Conservation (phyloP, 2,113 vertebrate genomes). For the Scomber scombrus region DNA sequence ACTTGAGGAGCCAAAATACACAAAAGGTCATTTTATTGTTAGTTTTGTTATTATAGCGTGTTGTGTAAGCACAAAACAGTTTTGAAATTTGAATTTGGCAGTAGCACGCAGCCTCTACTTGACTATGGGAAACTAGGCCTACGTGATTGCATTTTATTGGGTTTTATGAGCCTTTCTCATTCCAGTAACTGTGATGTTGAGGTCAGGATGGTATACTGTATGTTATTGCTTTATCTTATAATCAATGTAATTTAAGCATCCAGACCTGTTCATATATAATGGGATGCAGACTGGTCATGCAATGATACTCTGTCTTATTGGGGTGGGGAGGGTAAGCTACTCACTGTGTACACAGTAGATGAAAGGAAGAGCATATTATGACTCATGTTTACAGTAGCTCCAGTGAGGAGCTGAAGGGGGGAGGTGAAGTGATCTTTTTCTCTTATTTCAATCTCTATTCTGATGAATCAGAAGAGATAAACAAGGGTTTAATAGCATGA, state of each 20-base stretch:
- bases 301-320: slow-evolving; percentile 1
- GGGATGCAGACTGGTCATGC: slow-evolving; percentile 11
- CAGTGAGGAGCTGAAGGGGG: slow-evolving; percentile 6
- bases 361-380: slow-evolving; percentile 9
- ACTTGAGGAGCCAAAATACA: neutral
- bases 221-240: slow-evolving; percentile 42
- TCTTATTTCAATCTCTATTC: neutral
- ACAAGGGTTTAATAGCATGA: slow-evolving; percentile 2
- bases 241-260: slow-evolving; percentile 41
- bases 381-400: slow-evolving; percentile 41
- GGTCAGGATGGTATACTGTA: slow-evolving; percentile 12
- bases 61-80: neutral
- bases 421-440: neutral
- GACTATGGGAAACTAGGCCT: slow-evolving; percentile 18
- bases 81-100: slow-evolving; percentile 39
- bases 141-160: neutral
- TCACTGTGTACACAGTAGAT: slow-evolving; percentile 25
- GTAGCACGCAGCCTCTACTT: neutral
- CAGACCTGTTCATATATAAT: slow-evolving; percentile 41
- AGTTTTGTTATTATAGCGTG: slow-evolving; percentile 1
- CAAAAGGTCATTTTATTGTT: neutral
- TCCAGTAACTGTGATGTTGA: slow-evolving; percentile 30
- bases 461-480: neutral
- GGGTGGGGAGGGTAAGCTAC: slow-evolving; percentile 4
- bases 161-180: slow-evolving; percentile 10